phyloP scores from a whole-genome alignment of 2,888 invertebrate species.

The Physocephala rufipes region DNA sequence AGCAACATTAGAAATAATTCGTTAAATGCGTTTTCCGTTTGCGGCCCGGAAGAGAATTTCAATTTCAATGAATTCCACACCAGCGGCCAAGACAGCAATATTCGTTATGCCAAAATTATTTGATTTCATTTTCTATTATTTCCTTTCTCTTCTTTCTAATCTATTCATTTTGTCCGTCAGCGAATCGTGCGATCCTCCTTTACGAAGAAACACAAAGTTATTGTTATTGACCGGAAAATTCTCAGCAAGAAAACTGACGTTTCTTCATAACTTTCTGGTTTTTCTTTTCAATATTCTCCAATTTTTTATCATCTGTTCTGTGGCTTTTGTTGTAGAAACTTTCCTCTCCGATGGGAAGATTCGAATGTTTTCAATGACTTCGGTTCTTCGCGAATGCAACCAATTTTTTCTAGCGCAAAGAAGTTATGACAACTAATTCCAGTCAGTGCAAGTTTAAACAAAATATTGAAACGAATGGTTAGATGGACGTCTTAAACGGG shows the following conservation, averaged over 20 bases:
- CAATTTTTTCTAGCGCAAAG: neutral
- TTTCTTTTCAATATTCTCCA: slow-evolving; percentile 5
- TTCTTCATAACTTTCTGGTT: slow-evolving; percentile 2
- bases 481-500: too few relatives aligned
- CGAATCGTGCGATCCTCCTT: too few relatives aligned
- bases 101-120: slow-evolving; percentile 14
- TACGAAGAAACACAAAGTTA: too few relatives aligned
- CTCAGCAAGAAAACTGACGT: slow-evolving; percentile 3
- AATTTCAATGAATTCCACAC: slow-evolving; percentile 30
- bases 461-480: too few relatives aligned
- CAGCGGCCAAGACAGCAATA: slow-evolving; percentile 23
- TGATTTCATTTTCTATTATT: too few relatives aligned
- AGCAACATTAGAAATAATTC: slow-evolving; percentile 29
- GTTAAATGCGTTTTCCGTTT: slow-evolving; percentile 20
- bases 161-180: too few relatives aligned
- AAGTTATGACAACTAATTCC: neutral
- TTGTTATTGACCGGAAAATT: too few relatives aligned
- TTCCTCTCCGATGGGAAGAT: too few relatives aligned
- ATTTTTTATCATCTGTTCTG: neutral
- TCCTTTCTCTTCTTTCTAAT: too few relatives aligned
- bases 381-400: neutral
- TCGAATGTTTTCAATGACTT: neutral
- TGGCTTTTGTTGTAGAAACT: too few relatives aligned
- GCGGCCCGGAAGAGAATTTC: slow-evolving; percentile 33
- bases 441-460: neutral